Percentiles rank a stretch among this genome's conserved stretches.
These are phyloP conservation scores for Nothoprocta pentlandii DNA, from an alignment of 2,113 vertebrate species.

Conservation along the genomic window DNA sequence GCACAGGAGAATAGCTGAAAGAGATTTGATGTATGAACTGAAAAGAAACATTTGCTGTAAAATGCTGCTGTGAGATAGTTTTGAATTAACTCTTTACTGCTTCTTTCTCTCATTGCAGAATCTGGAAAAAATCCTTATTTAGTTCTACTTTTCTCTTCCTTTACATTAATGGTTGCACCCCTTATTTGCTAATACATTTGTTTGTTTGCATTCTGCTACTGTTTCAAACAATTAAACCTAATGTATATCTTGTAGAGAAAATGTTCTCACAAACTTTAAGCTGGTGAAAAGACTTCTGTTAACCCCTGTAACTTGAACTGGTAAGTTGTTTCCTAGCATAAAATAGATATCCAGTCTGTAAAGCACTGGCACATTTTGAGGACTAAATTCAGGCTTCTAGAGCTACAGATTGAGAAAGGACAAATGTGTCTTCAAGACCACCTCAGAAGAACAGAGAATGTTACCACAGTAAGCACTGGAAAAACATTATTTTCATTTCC, in stretches of 20 bases:
- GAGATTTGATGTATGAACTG: not conserved
- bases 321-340: not conserved
- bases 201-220: not conserved
- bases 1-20: not conserved
- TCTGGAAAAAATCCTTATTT: not conserved
- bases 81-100: not conserved
- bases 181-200: not conserved
- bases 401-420: not conserved
- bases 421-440: not conserved
- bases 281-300: not conserved
- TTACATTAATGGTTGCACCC: not conserved
- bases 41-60: not conserved
- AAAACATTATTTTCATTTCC: not conserved
- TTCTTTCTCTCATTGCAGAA: not conserved
- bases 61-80: not conserved
- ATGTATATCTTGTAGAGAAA: not conserved
- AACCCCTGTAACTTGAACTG: not conserved
- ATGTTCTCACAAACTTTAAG: not conserved
- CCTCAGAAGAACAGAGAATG: accelerated
- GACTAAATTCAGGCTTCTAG: not conserved
- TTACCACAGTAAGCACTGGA: not conserved
- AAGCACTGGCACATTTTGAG: not conserved
- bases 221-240: not conserved
- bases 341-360: not conserved
- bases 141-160: not conserved